Conservation (phyloP, 2,888 invertebrate genomes). For the Tipula lateralis region DNA sequence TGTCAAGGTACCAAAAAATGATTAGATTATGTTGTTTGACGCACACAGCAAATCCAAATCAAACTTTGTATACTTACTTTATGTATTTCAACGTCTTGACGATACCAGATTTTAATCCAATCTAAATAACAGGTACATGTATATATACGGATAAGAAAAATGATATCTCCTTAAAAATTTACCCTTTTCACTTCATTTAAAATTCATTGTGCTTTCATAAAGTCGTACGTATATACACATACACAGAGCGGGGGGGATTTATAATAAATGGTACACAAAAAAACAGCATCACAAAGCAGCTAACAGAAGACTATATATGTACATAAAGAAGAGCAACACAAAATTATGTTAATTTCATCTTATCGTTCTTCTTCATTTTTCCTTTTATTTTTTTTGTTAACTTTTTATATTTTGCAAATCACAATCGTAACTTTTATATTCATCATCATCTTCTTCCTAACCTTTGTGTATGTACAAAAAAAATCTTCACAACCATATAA, state of each 20-base stretch:
- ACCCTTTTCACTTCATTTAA: constrained; percentile 24
- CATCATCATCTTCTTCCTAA: constrained; percentile 7
- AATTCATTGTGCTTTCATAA: constrained; percentile 19
- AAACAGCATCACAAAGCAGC: constrained; percentile 14
- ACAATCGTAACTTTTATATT: constrained; percentile 24
- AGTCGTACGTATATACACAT: background rate
- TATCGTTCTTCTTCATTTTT: background rate
- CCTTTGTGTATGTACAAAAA: no score
- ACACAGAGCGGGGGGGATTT: background rate
- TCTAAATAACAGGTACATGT: background rate
- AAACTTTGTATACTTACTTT: no score
- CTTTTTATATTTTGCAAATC: constrained; percentile 24
- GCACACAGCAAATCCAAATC: background rate
- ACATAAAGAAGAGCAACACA: constrained; percentile 7
- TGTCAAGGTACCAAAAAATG: background rate
- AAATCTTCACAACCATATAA: background rate
- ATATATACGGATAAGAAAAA: background rate
- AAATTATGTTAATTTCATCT: constrained; percentile 24
- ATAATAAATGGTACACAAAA: background rate
- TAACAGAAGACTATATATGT: background rate
- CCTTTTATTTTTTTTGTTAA: constrained; percentile 3
- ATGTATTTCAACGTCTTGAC: background rate
- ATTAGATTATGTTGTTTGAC: background rate
- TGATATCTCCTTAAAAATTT: background rate
- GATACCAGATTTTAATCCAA: background rate